Conservation (phyloP, 2,888 invertebrate genomes). For the Linhomoeus sp. region DNA sequence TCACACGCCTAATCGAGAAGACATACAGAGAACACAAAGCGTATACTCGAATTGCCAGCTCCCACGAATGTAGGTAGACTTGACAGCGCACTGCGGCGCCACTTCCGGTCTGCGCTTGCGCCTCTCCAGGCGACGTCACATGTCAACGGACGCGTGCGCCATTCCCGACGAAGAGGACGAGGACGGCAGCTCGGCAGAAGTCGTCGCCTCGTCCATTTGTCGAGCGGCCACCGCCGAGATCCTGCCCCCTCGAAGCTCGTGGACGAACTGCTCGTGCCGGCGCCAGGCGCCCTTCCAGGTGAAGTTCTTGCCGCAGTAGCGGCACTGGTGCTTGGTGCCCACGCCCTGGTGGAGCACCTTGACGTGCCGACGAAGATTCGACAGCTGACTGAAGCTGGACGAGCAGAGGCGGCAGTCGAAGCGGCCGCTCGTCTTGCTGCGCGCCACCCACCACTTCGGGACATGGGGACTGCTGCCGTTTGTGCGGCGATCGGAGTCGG, state of each 20-base stretch:
- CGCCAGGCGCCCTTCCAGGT: conserved; percentile 5
- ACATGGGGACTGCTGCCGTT: not conserved
- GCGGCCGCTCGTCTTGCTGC: not conserved
- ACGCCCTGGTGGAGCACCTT: conserved; percentile 2
- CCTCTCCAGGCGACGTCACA: no score
- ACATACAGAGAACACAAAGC: no score
- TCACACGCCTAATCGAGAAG: no score
- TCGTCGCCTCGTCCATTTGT: not conserved
- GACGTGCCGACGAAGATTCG: conserved; percentile 1
- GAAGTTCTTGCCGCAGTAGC: not conserved
- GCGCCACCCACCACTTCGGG: not conserved
- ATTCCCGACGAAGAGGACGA: no score
- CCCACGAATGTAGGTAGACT: no score
- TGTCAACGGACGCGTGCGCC: no score
- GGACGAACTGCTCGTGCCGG: conserved; percentile 3
- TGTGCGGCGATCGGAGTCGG: not conserved
- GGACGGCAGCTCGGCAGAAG: no score
- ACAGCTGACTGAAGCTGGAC: conserved; percentile 1
- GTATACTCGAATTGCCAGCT: no score
- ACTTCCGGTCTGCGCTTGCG: no score
- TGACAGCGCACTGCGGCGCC: no score
- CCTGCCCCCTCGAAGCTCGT: not conserved
- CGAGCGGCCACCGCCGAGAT: not conserved
- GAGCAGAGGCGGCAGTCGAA: conserved; percentile 1
- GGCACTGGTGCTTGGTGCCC: not conserved